These are phyloP conservation scores for Odobenus rosmarus DNA, from an alignment of 2,113 vertebrate genomes.

Conservation along the genomic window DNA sequence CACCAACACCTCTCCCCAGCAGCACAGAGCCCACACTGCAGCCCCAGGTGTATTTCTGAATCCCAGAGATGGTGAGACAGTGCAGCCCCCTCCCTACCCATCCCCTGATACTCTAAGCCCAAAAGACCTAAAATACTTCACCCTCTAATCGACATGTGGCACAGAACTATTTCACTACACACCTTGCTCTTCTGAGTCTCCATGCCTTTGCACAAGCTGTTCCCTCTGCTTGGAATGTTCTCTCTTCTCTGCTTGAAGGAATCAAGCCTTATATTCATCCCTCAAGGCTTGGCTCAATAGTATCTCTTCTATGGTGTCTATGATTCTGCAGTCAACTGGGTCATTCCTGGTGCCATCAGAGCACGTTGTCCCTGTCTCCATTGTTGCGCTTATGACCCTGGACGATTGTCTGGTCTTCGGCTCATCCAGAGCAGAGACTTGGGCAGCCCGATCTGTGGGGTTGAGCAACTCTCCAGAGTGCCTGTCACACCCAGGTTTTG, in stretches of 20 bases:
- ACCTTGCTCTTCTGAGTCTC: background rate
- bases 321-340: background rate
- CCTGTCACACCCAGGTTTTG: accelerated
- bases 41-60: background rate
- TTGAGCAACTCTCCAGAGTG: background rate
- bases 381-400: accelerated
- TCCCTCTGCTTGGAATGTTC: background rate
- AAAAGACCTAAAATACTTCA: no score
- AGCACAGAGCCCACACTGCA: background rate
- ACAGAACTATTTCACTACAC: background rate
- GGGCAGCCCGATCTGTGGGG: accelerated
- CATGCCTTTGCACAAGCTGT: background rate
- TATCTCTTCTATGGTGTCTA: background rate
- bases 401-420: background rate
- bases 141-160: accelerated
- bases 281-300: background rate
- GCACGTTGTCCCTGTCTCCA: accelerated
- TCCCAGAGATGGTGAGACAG: background rate
- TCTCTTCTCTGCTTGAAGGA: background rate
- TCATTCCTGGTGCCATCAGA: accelerated
- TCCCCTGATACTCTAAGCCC: accelerated
- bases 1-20: no score
- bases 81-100: accelerated
- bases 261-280: background rate
- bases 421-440: background rate